Evolutionary conservation across 1,140 invertebrate species (phyloP).

Genomic region (Bombus impatiens): DNA sequence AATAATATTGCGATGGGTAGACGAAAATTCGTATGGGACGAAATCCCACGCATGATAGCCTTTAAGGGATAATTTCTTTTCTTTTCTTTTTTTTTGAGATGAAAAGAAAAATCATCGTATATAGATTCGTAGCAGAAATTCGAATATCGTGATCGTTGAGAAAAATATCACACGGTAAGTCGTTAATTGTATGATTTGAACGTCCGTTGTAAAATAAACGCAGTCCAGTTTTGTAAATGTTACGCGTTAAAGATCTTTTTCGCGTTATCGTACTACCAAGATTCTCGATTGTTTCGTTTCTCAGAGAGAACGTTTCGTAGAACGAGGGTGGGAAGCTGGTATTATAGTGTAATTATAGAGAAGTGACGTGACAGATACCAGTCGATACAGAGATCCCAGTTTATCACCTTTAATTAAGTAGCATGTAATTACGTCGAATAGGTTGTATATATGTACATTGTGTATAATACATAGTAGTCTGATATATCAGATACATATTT

Average conservation of each 20-base stretch:
- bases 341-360: slow-evolving; percentile 25
- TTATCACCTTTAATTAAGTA: slow-evolving; percentile 52
- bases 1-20: too few relatives aligned
- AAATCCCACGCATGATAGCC: too few relatives aligned
- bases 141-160: background rate
- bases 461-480: slow-evolving; percentile 80
- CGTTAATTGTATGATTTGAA: background rate
- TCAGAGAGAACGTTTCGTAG: background rate
- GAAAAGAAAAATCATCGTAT: background rate
- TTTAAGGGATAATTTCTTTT: background rate
- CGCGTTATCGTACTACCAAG: background rate
- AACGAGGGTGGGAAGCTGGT: background rate
- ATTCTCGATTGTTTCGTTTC: background rate
- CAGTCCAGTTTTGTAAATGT: background rate
- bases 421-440: slow-evolving; percentile 48
- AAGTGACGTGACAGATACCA: background rate
- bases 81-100: too few relatives aligned
- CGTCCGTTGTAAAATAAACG: background rate
- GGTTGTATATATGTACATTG: slow-evolving; percentile 83
- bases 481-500: slow-evolving; percentile 81
- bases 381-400: slow-evolving; percentile 44
- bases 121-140: background rate
- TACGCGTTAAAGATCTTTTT: background rate
- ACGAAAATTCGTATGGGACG: too few relatives aligned
- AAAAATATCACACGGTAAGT: background rate